Evolutionary conservation across 2,113 vertebrate genomes (phyloP), one percentile per base, ranked within the genome.

Genomic region (Capreolus pygargus): DNA sequence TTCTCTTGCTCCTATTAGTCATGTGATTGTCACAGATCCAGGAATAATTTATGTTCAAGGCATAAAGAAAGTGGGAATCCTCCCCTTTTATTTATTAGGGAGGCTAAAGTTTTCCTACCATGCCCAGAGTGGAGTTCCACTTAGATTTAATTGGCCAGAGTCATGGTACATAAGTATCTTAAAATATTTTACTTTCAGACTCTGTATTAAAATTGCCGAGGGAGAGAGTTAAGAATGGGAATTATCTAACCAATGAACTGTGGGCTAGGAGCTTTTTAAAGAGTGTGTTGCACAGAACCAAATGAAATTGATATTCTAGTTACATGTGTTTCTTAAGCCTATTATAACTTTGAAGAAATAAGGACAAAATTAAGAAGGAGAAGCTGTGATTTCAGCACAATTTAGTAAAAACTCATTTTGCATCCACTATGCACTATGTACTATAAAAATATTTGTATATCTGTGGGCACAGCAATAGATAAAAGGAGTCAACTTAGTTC

Each of bases 351-450:
- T 39, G 7, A 21, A 91, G 86, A 91, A 87, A 79, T 84, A 84
- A 91, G 83, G 17, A 70, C 23, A 91, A 93, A 91, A 67, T 67
- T 60, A 15, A 52, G 4, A 2, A 78, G 21, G 8, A 96, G 6
- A 93, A 89, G 61, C 57, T 58, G 17, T 60, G 8, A 95, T 84
- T 87, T 86, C 25, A 91, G 78, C 30, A 45, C 25, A 45, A 47
- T 88, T 95, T 84, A 97, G 84, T 88, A 91, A 95, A 95, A 64
- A 45, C 11, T 27, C 43, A 82, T 86, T 89, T 84, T 79, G 23
- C 21, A 74, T 82, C 36, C 13, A 81, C 36, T 52, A 27, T 97
- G 47, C 9, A 60, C 3, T 86, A 43, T 57, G 16, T 19, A 45
- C 47, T 76, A 61, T 43, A 94, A 96, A 94, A 92, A 57, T 79